Percentiles rank a stretch among this genome's conserved stretches.
Conservation (phyloP, 2,888 invertebrate species). For the Drosophila phalerata region DNA sequence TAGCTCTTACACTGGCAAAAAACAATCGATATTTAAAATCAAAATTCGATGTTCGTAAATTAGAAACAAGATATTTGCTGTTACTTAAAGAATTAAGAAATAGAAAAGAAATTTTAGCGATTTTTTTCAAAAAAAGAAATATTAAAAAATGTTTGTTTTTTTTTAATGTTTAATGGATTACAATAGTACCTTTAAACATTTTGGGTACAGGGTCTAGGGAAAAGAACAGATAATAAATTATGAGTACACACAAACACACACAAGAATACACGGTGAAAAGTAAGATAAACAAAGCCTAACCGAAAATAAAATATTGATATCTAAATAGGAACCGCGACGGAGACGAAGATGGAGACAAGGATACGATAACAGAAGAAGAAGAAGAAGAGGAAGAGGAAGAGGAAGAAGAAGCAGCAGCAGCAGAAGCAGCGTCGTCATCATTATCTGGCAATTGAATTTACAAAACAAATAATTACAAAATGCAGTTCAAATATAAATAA, state of each 20-base stretch:
- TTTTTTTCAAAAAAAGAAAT: too few species aligned
- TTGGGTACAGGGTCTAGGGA: slow-evolving; percentile 2
- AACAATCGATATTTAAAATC: too few species aligned
- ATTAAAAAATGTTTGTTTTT: too few species aligned
- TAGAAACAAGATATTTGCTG: too few species aligned
- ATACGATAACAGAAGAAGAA: slow-evolving; percentile 20
- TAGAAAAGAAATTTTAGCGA: too few species aligned
- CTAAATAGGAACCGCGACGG: slow-evolving; percentile 17
- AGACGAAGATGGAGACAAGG: neutral
- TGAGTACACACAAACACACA: slow-evolving; percentile 22
- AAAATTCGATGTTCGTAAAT: too few species aligned
- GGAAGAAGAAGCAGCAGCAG: slow-evolving; percentile 1
- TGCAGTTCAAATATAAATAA: slow-evolving; percentile 62
- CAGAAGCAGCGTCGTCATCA: slow-evolving; percentile 60
- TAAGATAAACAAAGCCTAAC: slow-evolving; percentile 49
- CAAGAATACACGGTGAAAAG: neutral
- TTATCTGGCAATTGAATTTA: slow-evolving; percentile 85
- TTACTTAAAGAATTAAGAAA: too few species aligned
- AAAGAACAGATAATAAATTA: slow-evolving; percentile 45
- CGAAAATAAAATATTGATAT: slow-evolving; percentile 62
- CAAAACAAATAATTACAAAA: slow-evolving; percentile 82
- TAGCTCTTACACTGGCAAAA: too few species aligned
- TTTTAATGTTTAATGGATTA: too few species aligned
- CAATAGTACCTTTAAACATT: too few species aligned
- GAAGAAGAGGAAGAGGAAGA: neutral